Conservation (phyloP, 2,888 invertebrate species). For the Caenorhabditis becei region DNA sequence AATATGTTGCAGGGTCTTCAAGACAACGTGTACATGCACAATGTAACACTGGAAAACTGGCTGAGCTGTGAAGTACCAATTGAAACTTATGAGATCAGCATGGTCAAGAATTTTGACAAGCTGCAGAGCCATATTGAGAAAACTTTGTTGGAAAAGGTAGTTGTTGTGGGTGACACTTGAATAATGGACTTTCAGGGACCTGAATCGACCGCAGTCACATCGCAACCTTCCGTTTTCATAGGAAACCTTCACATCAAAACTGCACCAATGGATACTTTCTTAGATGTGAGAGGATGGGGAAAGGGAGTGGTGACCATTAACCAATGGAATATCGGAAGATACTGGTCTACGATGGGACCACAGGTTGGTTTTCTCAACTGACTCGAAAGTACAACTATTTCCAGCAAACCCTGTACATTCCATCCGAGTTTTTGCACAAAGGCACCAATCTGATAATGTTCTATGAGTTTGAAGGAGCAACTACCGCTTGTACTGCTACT, state of each 20-base stretch:
- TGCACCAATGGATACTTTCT: conserved; percentile 66
- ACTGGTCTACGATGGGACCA: conserved; percentile 85
- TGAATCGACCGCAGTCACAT: neutral
- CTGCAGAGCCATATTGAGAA: conserved; percentile 13
- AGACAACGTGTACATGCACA: conserved; percentile 50
- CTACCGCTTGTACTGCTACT: conserved; percentile 35
- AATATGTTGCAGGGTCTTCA: conserved; percentile 31
- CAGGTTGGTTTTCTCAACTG: conserved; percentile 78
- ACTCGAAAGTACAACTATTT: neutral
- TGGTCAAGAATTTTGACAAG: conserved; percentile 32
- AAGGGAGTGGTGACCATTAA: conserved; percentile 84
- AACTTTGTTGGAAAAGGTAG: neutral
- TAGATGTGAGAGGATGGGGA: conserved; percentile 71
- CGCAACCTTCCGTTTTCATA: conserved; percentile 50
- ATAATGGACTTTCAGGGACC: neutral
- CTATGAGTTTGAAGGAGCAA: conserved; percentile 61
- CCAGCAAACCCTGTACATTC: conserved; percentile 55
- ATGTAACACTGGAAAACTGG: conserved; percentile 53
- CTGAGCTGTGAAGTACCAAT: conserved; percentile 55
- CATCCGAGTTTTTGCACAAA: conserved; percentile 49
- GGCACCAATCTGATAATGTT: conserved; percentile 57
- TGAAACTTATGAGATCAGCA: conserved; percentile 38
- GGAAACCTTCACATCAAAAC: conserved; percentile 49
- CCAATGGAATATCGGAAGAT: conserved; percentile 84
- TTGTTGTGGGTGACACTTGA: neutral